Evolutionary conservation across 1,140 invertebrate genomes (phyloP), one percentile per base, ranked within the genome.

Genomic region (Platyura marginata): DNA sequence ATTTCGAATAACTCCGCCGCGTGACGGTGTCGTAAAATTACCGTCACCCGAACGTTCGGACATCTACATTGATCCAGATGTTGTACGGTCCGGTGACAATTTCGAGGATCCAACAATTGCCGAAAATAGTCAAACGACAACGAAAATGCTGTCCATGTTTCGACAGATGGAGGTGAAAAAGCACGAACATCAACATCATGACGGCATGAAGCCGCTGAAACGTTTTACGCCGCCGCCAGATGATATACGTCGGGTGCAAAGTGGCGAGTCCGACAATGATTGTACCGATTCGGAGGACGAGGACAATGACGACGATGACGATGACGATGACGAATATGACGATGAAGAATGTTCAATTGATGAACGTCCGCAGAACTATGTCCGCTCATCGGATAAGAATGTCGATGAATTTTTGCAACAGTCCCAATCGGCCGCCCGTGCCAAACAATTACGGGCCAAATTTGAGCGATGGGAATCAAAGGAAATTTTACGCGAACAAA

Each of bases 401-500:
- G 59, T 69, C 49, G 68, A 72, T 42, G 62, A 65, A 44, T 61
- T 64, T 47, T 57, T 75, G 45, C 72, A 70, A 48, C 64, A 83
- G 69, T 79, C 81, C n/a, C 74, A 81, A 54, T 79, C 75, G 46
- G 71, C 84, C 11, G 81, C 81, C 16, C 70, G 81, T 46, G 90
- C 92, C 19, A 90, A 83, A 56, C 81, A 83, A 49, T 65, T 96
- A 49, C 73, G 81, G 46, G 84, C 79, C 32, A 89, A 88, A 59
- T 95, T 95, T 66, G 91, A 95, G 62, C 76, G 82, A 50, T 90
- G 90, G 85, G 78, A 86, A 50, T 73, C 73, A 34, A 73, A 74
- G 15, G 80, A 83, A 51, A 74, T 71, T 3, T 71, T 72, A 51
- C 55, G 63, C 2, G 63, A 67, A 48, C 51, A 50, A 10, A 46